These are phyloP conservation scores for Drosophila ogumai DNA, from an alignment of 1,140 invertebrate species.

Conservation along the genomic window DNA sequence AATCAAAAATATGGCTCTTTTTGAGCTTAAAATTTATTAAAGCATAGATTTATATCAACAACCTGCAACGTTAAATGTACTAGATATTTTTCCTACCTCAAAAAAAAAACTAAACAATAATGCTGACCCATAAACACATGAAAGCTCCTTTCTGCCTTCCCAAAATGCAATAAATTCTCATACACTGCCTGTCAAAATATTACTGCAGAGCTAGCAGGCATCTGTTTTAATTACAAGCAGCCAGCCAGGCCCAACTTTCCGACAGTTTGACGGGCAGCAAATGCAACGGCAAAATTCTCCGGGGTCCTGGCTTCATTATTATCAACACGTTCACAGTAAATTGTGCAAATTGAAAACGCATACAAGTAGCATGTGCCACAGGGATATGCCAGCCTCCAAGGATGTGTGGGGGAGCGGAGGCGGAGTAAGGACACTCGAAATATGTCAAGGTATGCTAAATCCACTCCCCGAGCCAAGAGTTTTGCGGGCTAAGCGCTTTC, in stretches of 20 bases:
- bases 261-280: constrained; percentile 46
- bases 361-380: constrained; percentile 51
- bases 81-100: background rate
- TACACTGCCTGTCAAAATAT: constrained; percentile 21
- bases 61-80: background rate
- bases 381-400: constrained; percentile 1
- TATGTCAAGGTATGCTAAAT: constrained; percentile 74
- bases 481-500: constrained; percentile 71
- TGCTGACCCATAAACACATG: background rate
- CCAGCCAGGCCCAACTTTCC: constrained; percentile 27
- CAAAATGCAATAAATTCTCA: constrained; percentile 13
- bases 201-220: constrained; percentile 17
- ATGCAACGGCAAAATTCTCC: constrained; percentile 16
- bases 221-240: constrained; percentile 51
- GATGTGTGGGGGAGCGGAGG: background rate
- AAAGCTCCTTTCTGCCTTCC: no score
- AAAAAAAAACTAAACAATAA: background rate
- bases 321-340: constrained; percentile 74
- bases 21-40: background rate
- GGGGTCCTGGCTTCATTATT: constrained; percentile 62
- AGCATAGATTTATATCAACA: background rate
- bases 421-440: constrained; percentile 56
- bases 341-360: constrained; percentile 78
- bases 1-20: no score
- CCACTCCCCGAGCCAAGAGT: constrained; percentile 60